A percentile compares a stretch with the other conserved stretches of the same genome.
Conservation (phyloP, 2,888 invertebrate species). For the Drosophila borborema region DNA sequence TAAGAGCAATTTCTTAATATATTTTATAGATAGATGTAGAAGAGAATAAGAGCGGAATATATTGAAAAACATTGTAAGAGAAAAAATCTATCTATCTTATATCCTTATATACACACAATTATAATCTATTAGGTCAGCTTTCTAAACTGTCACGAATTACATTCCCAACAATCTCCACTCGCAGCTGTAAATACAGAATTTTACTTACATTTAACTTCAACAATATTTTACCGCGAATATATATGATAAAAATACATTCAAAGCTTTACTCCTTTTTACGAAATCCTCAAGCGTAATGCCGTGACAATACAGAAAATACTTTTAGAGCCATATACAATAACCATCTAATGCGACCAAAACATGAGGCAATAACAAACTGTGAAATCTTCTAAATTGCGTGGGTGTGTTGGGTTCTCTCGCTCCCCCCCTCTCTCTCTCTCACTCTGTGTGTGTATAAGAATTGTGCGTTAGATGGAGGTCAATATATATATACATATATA, state of each 20-base stretch:
- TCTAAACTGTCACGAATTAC: background rate
- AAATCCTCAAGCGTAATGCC: constrained; percentile 17
- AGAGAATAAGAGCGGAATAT: too few relatives aligned
- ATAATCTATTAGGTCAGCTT: too few relatives aligned
- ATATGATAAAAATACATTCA: constrained; percentile 6
- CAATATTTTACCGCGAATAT: background rate
- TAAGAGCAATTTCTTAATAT: background rate
- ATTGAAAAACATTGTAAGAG: too few relatives aligned
- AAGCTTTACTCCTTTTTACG: constrained; percentile 2
- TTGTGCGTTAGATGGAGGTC: constrained; percentile 42
- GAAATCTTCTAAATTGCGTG: constrained; percentile 46
- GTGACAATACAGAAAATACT: constrained; percentile 35
- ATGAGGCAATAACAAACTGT: constrained; percentile 57
- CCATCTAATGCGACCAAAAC: constrained; percentile 48
- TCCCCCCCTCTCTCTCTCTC: background rate
- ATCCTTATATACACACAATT: too few relatives aligned
- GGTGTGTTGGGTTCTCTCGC: background rate
- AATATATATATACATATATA: constrained; percentile 7
- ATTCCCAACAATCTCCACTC: background rate
- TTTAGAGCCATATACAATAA: constrained; percentile 34
- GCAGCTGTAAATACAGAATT: background rate
- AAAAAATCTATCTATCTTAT: too few relatives aligned
- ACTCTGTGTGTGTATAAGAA: background rate
- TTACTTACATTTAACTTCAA: background rate
- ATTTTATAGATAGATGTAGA: background rate